Conservation (phyloP, 2,113 vertebrate species). For the Chaenocephalus aceratus region DNA sequence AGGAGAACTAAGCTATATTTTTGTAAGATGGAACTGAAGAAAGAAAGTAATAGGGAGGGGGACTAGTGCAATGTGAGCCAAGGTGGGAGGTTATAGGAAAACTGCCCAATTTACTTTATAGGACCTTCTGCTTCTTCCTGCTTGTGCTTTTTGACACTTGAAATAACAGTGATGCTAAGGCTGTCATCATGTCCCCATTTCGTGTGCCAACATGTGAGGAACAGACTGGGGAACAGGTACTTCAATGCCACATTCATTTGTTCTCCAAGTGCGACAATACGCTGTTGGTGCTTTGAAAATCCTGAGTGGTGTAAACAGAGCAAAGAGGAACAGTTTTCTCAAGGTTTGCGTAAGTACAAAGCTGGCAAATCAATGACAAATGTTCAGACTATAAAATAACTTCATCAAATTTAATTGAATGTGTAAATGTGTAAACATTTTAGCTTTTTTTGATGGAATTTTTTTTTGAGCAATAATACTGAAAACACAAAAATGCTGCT, state of each 20-base stretch:
- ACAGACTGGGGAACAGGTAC: constrained; percentile 5
- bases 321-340: neutral
- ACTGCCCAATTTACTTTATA: neutral
- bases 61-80: neutral
- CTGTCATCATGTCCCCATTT: constrained; percentile 34
- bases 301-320: neutral
- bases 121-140: neutral
- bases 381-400: no score
- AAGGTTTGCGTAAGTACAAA: neutral
- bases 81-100: constrained; percentile 6
- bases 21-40: neutral
- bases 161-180: constrained; percentile 30
- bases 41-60: neutral
- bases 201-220: constrained; percentile 1
- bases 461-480: no score
- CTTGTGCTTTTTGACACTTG: constrained; percentile 20
- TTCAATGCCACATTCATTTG: constrained; percentile 6
- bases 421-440: no score
- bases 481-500: no score
- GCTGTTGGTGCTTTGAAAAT: neutral
- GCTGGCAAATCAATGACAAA: neutral
- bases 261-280: neutral
- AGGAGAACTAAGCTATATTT: neutral
- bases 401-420: no score
- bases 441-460: no score